Base-by-base conservation (phyloP, 1,140 invertebrate species). In the Octopus sinensis region DNA sequence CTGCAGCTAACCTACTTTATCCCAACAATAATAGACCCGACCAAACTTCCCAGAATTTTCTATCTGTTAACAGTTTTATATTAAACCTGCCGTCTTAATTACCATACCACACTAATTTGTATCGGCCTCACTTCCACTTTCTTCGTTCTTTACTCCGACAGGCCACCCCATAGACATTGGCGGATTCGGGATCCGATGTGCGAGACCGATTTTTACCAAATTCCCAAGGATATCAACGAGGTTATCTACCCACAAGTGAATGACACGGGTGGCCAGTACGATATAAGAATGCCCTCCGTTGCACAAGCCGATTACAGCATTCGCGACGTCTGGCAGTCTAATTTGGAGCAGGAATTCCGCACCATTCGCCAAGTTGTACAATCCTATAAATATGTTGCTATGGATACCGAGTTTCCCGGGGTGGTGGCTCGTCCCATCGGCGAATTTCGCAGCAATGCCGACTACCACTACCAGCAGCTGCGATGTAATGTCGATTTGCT, bases 331-430 rank as follows among this genome's bases (percentile, higher is more conserved):
- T 99, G 97, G 97, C 94, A 94, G 80, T 94, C 95, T 88, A 99
- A 99, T 92, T 92, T 99, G 85, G 96, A 98, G 91, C 96, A 98
- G 88, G 98, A 99, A 91, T 99, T 99, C 92, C 93, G 95, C 86
- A 95, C 95, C 80, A 99, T 99, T 85, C 93, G 97, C 88, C 94
- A 96, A 91, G 88, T 99, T 83, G 96, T 98, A 4, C 95, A 96
- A 89, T 96, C 97, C 88, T 99, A 97, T 91, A 95, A 95, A 87
- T 98, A 96, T 93, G 95, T 99, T 80, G 97, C 97, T 17, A 99
- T 99, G 97, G 98, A 99, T 88, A 99, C 98, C 81, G 98, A 99
- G 91, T 99, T 99, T 92, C 98, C 98, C 5, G 98, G 98, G 76
- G 97, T 99, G 56, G 97, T 99, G 43, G 97, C 97, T 10, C 92